phyloP scores from a whole-genome alignment of 2,113 vertebrate species.

The Ciconia maguari region DNA sequence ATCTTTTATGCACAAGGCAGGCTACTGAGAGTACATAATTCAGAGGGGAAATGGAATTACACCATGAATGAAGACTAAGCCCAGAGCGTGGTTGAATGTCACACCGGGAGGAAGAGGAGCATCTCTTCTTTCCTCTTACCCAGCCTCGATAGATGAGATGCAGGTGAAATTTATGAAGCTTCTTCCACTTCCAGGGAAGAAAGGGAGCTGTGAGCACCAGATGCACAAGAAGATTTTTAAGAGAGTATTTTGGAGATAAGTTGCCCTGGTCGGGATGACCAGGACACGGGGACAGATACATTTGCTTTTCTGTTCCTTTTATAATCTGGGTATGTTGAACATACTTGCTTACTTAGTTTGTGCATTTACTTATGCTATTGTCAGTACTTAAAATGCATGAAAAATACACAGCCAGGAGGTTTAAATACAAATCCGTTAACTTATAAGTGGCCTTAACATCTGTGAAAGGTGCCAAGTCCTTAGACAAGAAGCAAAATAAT shows the following conservation, averaged over 20 bases:
- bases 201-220: not conserved
- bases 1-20: constrained; percentile 22
- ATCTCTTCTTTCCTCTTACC: not conserved
- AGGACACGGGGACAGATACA: not conserved
- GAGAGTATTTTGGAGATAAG: not conserved
- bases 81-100: not conserved
- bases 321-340: not conserved
- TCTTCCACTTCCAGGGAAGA: not conserved
- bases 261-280: not conserved
- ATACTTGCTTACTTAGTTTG: not conserved
- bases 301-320: not conserved
- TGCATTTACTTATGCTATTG: not conserved
- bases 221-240: not conserved
- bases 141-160: not conserved
- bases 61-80: not conserved
- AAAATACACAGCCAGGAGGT: constrained; percentile 16
- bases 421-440: not conserved
- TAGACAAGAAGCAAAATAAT: constrained; percentile 18
- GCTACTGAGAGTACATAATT: not conserved
- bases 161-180: not conserved
- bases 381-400: constrained; percentile 33
- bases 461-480: not conserved
- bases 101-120: not conserved
- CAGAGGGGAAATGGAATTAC: constrained; percentile 11
- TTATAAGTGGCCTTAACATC: constrained; percentile 43